Conservation (phyloP, 2,797 vertebrate genomes). For the Gila robusta region DNA sequence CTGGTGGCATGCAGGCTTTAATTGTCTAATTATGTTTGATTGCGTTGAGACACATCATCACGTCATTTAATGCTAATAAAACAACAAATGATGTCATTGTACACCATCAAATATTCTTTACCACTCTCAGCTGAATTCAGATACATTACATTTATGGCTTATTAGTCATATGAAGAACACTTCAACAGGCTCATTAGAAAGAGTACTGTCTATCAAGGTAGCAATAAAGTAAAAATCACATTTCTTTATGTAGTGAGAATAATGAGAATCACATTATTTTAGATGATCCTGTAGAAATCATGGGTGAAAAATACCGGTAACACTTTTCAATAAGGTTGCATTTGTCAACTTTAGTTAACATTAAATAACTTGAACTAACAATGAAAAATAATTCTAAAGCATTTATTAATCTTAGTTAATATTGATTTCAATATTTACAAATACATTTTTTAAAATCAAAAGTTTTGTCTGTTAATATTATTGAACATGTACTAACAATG, state of each 20-base stretch:
- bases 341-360: not conserved
- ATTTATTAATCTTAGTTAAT: not conserved
- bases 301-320: not conserved
- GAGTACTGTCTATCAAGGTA: not conserved
- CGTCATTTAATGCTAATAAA: not conserved
- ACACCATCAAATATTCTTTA: not conserved
- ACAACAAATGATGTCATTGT: constrained; percentile 20
- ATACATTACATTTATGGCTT: not conserved
- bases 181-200: constrained; percentile 8
- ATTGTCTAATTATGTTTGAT: constrained; percentile 38
- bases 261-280: not conserved
- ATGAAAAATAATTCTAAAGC: not conserved
- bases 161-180: constrained; percentile 12
- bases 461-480: not conserved
- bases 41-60: constrained; percentile 19
- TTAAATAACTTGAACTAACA: not conserved
- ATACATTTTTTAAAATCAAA: not conserved
- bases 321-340: not conserved
- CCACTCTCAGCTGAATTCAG: not conserved
- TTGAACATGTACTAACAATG: not conserved
- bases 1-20: not conserved
- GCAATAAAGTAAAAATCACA: constrained; percentile 7
- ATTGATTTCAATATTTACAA: not conserved
- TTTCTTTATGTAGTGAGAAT: not conserved
- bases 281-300: not conserved